Base-by-base conservation (phyloP, 2,113 vertebrate genomes). In the human (Homo sapiens) region DNA sequence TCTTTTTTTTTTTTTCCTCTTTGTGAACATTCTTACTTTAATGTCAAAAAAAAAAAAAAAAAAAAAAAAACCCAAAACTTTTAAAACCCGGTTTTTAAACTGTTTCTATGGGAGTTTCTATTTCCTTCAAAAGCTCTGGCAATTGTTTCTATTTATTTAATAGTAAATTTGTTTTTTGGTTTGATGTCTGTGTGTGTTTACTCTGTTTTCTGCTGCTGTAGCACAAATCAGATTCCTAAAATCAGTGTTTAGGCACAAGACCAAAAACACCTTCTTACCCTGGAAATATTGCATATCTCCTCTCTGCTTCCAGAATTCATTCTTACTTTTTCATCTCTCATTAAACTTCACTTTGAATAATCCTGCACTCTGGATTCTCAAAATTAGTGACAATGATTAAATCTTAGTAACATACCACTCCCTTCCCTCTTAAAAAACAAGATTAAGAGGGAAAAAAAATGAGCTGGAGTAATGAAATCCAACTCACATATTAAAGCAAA, bases 311-410 rank as follows among this genome's bases (percentile, higher is more conserved):
- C 22, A 82, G 20, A 87, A 84, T 9, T 17, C 22, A 52, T 84
- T 92, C 18, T 88, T 72, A 88, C 32, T 57, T 96, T 87, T 83
- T 61, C 8, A 72, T 86, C 48, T 7, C n/a, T 78, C 73, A 13
- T 79, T 96, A 18, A 90, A 87, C 40, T 96, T 90, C 13, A 48
- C 12, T 90, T 95, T 48, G 27, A 43, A 83, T 70, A 93, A 96
- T 73, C 35, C 22, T 84, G n/a, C 1, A 25, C 30, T 95, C 20
- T 89, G 30, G 8, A 81, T 73, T 79, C 78, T 90, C 32, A 38
- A 89, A 92, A 79, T 64, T 91, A 88, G 25, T 93, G 52, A 91
- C 45, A 88, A 32, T 50, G 14, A 91, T 76, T 79, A 55, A 76
- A 48, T 25, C 23, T 70, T 88, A 88, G 25, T 78, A 78, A 64